Evolutionary conservation across 2,113 vertebrate species (phyloP).

Genomic region (Ceyx margarethae): DNA sequence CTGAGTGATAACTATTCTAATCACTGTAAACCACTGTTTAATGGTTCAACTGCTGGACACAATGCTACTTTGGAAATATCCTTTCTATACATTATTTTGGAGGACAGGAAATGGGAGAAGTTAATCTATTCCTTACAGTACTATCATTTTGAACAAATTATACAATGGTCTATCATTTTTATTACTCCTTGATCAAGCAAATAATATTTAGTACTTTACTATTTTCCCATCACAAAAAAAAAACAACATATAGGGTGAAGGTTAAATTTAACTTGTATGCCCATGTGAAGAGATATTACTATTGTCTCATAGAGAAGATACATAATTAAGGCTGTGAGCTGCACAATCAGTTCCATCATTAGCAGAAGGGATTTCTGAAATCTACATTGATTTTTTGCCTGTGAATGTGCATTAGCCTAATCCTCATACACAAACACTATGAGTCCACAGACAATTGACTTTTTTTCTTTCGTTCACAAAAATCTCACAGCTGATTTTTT

Average conservation of each 20-base stretch:
- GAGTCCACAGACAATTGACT: conserved; percentile 16
- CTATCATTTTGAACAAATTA: not conserved
- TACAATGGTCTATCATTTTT: not conserved
- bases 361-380: conserved; percentile 26
- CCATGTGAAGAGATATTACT: conserved; percentile 7
- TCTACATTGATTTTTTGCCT: conserved; percentile 41
- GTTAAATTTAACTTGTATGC: conserved; percentile 30
- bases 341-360: conserved; percentile 16
- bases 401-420: conserved; percentile 55
- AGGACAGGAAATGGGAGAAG: not conserved
- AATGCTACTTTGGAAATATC: not conserved
- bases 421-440: conserved; percentile 21
- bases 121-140: not conserved
- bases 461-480: not conserved
- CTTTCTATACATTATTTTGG: not conserved
- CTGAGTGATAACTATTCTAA: not conserved
- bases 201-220: not conserved
- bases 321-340: conserved; percentile 38
- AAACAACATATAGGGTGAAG: not conserved
- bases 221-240: not conserved
- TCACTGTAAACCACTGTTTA: not conserved
- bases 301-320: conserved; percentile 45
- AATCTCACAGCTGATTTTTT: not conserved
- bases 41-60: not conserved
- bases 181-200: not conserved